These are phyloP conservation scores for Lepidurus couesii DNA, from an alignment of 1,140 invertebrate species.

Conservation along the genomic window DNA sequence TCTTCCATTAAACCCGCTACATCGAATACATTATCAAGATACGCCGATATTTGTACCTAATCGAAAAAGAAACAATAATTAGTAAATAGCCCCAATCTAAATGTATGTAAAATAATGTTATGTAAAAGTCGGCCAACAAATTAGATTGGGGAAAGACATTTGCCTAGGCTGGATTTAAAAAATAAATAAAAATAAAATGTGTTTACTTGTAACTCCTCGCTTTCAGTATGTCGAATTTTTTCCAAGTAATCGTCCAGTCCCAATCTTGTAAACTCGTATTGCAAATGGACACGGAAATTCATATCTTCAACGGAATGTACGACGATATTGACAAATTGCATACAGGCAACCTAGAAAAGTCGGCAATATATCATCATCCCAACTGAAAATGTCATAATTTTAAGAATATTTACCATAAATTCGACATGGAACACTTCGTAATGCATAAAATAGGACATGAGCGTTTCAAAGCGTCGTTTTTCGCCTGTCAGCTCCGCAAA, in stretches of 20 bases:
- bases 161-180: background rate
- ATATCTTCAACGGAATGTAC: conserved; percentile 99
- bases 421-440: conserved; percentile 97
- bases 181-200: background rate
- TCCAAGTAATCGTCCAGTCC: conserved; percentile 94
- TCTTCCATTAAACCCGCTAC: conserved; percentile 96
- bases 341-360: conserved; percentile 20
- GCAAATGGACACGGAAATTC: conserved; percentile 96
- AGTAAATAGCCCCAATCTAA: conserved; percentile 25
- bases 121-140: conserved; percentile 5
- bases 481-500: conserved; percentile 86
- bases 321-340: conserved; percentile 90
- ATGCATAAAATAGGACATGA: conserved; percentile 97
- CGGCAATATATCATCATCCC: background rate
- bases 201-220: conserved; percentile 83
- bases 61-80: conserved; percentile 26
- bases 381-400: background rate
- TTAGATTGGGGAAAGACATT: background rate
- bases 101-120: background rate
- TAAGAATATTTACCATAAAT: conserved; percentile 74
- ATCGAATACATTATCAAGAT: conserved; percentile 97
- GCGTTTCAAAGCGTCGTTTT: conserved; percentile 83
- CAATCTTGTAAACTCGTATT: conserved; percentile 95
- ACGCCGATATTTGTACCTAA: conserved; percentile 89
- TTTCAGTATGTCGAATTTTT: conserved; percentile 85